phyloP scores from a whole-genome alignment of 2,797 vertebrate genomes.

The Triplophysa yarkandensis region DNA sequence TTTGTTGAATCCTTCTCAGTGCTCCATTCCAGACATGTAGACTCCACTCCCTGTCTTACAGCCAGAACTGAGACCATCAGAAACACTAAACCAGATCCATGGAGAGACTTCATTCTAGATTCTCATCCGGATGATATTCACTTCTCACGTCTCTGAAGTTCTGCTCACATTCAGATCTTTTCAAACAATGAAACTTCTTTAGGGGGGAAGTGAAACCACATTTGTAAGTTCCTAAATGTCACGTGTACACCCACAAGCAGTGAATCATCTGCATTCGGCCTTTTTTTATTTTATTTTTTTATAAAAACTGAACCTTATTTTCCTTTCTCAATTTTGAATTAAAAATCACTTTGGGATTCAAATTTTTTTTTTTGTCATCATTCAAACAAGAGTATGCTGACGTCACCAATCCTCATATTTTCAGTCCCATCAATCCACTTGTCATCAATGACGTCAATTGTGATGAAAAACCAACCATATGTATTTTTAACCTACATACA shows the following conservation, averaged over 20 bases:
- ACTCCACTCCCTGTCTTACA: not conserved
- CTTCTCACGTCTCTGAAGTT: not conserved
- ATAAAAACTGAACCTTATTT: not conserved
- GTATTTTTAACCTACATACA: too few species aligned
- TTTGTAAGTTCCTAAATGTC: conserved; percentile 52
- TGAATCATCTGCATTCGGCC: conserved; percentile 26
- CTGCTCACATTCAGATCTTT: not conserved
- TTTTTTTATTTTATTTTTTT: not conserved
- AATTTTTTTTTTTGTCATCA: not conserved
- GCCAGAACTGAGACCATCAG: not conserved
- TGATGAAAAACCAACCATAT: too few species aligned
- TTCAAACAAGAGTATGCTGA: not conserved
- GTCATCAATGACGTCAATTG: not conserved
- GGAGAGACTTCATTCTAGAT: conserved; percentile 26
- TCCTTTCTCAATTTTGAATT: not conserved
- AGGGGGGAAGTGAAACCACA: conserved; percentile 18
- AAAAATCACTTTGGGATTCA: not conserved
- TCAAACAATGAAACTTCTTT: not conserved
- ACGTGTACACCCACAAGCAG: not conserved
- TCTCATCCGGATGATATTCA: not conserved
- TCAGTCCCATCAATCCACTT: not conserved
- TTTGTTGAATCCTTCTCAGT: rapidly evolving
- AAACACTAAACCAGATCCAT: conserved; percentile 16
- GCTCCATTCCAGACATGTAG: conserved; percentile 4
- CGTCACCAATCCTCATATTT: not conserved